These are phyloP conservation scores for Drosophila gaucha DNA, from an alignment of 2,888 invertebrate genomes.

Conservation along the genomic window DNA sequence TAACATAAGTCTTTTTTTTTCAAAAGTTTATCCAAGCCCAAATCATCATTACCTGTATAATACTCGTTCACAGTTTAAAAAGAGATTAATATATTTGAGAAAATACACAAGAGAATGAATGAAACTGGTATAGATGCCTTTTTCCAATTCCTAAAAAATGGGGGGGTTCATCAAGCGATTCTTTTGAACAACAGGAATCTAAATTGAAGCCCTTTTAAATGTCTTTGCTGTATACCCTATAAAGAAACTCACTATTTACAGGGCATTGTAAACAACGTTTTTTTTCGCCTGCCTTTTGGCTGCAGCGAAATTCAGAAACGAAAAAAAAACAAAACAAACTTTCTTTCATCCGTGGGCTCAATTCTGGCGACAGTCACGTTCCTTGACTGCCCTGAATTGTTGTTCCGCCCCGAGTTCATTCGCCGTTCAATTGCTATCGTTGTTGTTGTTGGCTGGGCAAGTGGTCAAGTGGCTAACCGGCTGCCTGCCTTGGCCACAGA, in stretches of 20 bases:
- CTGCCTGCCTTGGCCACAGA: slow-evolving; percentile 55
- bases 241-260: not conserved
- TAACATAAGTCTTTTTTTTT: too few relatives aligned
- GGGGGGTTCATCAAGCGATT: too few relatives aligned
- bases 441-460: slow-evolving; percentile 39
- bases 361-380: slow-evolving; percentile 75
- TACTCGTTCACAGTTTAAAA: too few relatives aligned
- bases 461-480: slow-evolving; percentile 39
- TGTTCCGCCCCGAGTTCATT: slow-evolving; percentile 54
- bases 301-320: slow-evolving; percentile 10
- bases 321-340: slow-evolving; percentile 46
- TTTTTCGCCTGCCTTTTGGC: slow-evolving; percentile 2
- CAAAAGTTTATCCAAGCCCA: too few relatives aligned
- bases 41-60: too few relatives aligned
- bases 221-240: not conserved
- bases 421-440: slow-evolving; percentile 33
- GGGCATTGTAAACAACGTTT: slow-evolving; percentile 30
- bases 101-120: too few relatives aligned
- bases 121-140: too few relatives aligned
- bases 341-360: slow-evolving; percentile 69
- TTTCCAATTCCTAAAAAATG: too few relatives aligned
- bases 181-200: not conserved
- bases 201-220: too few relatives aligned
- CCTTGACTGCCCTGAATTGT: slow-evolving; percentile 70
- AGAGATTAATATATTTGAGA: too few relatives aligned